Evolutionary conservation across 2,797 vertebrate species (phyloP).

Genomic region (Fundulus diaphanus): DNA sequence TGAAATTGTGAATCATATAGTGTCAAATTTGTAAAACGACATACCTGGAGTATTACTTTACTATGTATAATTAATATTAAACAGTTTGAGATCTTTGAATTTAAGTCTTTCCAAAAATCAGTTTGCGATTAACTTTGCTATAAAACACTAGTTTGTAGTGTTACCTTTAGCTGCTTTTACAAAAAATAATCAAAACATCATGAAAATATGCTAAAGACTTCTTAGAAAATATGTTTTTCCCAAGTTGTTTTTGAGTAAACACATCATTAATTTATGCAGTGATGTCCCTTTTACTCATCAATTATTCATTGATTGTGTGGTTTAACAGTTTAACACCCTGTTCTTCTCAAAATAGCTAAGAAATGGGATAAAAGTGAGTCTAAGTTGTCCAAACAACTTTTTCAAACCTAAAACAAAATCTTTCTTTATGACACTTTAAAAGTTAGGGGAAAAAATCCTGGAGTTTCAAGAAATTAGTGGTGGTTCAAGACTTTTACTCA

Average conservation of each 20-base stretch:
- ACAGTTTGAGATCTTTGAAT: not conserved
- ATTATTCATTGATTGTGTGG: not conserved
- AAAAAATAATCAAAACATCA: not conserved
- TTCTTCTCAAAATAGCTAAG: not conserved
- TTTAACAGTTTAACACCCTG: not conserved
- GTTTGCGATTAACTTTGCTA: not conserved
- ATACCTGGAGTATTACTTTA: not conserved
- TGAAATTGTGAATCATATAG: no score
- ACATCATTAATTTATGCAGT: not conserved
- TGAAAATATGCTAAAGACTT: not conserved
- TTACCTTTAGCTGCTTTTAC: not conserved
- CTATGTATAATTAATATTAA: not conserved
- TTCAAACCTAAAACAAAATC: not conserved
- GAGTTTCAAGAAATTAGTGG: not conserved
- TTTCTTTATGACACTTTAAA: not conserved
- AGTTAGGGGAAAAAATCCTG: not conserved
- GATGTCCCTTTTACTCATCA: not conserved
- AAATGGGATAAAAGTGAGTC: no score
- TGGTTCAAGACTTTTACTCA: not conserved
- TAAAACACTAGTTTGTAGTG: not conserved
- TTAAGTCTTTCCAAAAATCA: no score
- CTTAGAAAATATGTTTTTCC: not conserved
- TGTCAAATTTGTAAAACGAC: no score
- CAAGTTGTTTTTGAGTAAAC: not conserved
- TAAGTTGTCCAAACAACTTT: not conserved